phyloP scores from a whole-genome alignment of 2,113 vertebrate species.

The Rousettus leschenaultii region DNA sequence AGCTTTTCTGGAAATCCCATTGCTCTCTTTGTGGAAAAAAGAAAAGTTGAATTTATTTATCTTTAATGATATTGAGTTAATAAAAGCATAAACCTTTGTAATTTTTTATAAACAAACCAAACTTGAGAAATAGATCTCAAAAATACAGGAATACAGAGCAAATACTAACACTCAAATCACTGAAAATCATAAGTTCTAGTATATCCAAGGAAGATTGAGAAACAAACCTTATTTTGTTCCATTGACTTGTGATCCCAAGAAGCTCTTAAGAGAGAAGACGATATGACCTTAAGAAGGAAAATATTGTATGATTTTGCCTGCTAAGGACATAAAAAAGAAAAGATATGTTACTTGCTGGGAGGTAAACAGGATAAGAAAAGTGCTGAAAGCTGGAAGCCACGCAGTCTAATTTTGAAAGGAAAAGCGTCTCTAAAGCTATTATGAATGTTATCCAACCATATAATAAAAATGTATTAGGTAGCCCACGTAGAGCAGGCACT shows the following conservation, averaged over 20 bases:
- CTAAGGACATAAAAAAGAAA: neutral
- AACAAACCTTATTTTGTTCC: neutral
- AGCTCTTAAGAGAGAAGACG: neutral
- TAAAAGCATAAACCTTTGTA: neutral
- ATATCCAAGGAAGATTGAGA: neutral
- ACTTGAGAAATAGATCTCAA: neutral
- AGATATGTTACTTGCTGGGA: neutral
- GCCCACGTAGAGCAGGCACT: neutral
- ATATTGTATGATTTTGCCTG: neutral
- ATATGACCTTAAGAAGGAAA: neutral
- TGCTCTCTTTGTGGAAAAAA: neutral
- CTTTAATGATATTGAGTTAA: neutral
- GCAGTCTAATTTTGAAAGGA: neutral
- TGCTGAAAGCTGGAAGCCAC: neutral
- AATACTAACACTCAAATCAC: neutral
- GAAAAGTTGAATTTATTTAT: neutral
- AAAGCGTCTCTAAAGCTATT: neutral
- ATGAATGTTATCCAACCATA: neutral
- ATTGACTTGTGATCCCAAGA: neutral
- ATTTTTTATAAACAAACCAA: neutral
- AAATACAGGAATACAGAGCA: neutral
- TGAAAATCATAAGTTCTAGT: neutral
- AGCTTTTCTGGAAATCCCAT: neutral
- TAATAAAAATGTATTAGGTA: neutral
- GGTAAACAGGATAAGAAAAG: neutral